Conservation (phyloP, 2,797 vertebrate genomes). For the Cirrhinus molitorella region DNA sequence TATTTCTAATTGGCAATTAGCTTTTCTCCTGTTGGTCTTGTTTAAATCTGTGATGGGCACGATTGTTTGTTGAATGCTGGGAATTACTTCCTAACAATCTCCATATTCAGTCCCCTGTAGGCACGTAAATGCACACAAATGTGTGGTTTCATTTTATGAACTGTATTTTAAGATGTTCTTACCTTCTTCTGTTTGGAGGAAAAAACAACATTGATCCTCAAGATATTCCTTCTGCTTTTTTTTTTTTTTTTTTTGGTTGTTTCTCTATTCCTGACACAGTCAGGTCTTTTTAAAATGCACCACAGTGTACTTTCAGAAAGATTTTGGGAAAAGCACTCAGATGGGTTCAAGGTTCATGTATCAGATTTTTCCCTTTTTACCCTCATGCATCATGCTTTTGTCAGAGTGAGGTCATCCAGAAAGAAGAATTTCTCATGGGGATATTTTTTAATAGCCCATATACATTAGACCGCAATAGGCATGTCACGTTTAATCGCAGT, state of each 20-base stretch:
- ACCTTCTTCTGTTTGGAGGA: not conserved
- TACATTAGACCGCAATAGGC: not conserved
- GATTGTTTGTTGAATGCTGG: not conserved
- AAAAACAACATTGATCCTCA: not conserved
- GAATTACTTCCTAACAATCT: not conserved
- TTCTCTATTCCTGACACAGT: conserved; percentile 10
- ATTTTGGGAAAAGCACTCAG: not conserved
- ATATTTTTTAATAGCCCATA: not conserved
- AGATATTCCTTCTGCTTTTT: not conserved
- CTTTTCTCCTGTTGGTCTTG: not conserved
- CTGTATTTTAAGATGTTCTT: not conserved
- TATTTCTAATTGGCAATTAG: not conserved
- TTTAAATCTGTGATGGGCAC: not conserved
- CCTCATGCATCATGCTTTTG: not conserved
- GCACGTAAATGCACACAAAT: not conserved
- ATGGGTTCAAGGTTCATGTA: not conserved
- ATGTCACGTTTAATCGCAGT: not conserved
- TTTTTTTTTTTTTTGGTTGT: not conserved
- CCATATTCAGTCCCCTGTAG: not conserved
- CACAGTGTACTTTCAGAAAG: not conserved
- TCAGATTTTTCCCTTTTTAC: not conserved
- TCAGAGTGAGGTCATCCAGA: not conserved
- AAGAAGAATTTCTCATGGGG: not conserved
- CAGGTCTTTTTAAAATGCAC: not conserved
- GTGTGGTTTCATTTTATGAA: not conserved